Conservation (phyloP, 2,797 vertebrate species). For the Galaxias olidus region DNA sequence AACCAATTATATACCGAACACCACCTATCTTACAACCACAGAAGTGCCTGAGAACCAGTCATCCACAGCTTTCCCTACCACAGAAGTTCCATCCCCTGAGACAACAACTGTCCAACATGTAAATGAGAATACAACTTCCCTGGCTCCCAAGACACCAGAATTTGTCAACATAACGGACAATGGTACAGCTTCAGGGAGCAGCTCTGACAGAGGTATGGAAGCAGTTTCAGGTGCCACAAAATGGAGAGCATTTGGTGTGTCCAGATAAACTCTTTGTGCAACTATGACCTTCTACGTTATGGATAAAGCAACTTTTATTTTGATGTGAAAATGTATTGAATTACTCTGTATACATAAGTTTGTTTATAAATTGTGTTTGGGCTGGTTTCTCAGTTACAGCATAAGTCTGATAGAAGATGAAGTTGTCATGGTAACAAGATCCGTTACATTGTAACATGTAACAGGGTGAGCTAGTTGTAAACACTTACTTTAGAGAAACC, state of each 20-base stretch:
- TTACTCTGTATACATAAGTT: neutral
- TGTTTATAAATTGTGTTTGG: neutral
- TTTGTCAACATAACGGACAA: slow-evolving; percentile 42
- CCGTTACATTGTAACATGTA: slow-evolving; percentile 1
- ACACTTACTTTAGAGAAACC: slow-evolving; percentile 28
- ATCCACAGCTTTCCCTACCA: slow-evolving; percentile 9
- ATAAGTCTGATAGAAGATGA: neutral
- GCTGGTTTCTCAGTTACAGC: neutral
- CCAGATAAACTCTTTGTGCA: slow-evolving; percentile 4
- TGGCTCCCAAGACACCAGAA: slow-evolving; percentile 19
- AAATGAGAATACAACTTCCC: slow-evolving; percentile 1
- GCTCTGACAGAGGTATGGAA: slow-evolving; percentile 57
- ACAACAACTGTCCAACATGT: slow-evolving; percentile 5
- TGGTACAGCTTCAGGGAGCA: slow-evolving; percentile 14
- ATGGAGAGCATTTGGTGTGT: slow-evolving; percentile 23
- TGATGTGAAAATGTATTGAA: neutral
- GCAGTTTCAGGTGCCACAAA: slow-evolving; percentile 28
- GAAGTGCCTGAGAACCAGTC: neutral
- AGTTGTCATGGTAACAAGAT: neutral
- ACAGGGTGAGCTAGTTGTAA: slow-evolving; percentile 12
- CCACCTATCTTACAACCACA: slow-evolving; percentile 15
- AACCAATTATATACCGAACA: slow-evolving; percentile 1
- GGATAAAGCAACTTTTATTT: neutral
- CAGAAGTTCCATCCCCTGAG: slow-evolving; percentile 14
- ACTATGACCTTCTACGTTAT: neutral